Evolutionary conservation across 2,113 vertebrate species (phyloP), one percentile per base, ranked within the genome.

Genomic region (Tragulus kanchil): DNA sequence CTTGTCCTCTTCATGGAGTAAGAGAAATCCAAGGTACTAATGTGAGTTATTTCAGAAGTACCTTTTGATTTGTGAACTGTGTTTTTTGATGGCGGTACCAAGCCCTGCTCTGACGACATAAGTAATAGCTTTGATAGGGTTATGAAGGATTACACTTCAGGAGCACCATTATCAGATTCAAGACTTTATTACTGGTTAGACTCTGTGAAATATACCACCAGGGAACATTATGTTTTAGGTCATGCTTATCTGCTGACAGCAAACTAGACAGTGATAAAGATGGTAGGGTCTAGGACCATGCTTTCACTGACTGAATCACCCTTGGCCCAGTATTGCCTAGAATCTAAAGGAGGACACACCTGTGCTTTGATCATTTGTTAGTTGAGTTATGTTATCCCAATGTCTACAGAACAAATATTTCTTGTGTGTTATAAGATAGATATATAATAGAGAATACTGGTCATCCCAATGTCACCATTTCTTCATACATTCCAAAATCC

Each of bases 1-100:
- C 9, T 4, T 21, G 58, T 58, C 11, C 3, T 81, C 67, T 78
- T 88, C 2, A 6, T 25, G 7, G 31, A 26, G 15, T 50, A 77
- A 79, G 64, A 96, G 73, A 93, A 58, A 56, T 84, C 12, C 5
- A 31, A 17, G 42, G 45, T 79, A 48, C 13, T 50, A 67, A 73
- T 56, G 42, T 26, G 26, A 96, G 21, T 85, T 93, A 56, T 95
- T 89, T 77, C 17, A 59, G 84, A 93, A 91, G 26, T 79, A 23
- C 3, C 0, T n/a, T 95, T 89, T 95, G 83, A 86, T 83, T 25
- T 52, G 1, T 56, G 28, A 15, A 50, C 56, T 3, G 1, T 64
- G 54, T 83, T 85, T 86, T 85, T 26, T 9, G 48, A 59, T 62
- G 31, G 56, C 23, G 48, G 16, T 19, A 58, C 28, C 11, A 26